These are phyloP conservation scores for Tympanuchus pallidicinctus DNA, from an alignment of 2,113 vertebrate genomes.

Conservation along the genomic window DNA sequence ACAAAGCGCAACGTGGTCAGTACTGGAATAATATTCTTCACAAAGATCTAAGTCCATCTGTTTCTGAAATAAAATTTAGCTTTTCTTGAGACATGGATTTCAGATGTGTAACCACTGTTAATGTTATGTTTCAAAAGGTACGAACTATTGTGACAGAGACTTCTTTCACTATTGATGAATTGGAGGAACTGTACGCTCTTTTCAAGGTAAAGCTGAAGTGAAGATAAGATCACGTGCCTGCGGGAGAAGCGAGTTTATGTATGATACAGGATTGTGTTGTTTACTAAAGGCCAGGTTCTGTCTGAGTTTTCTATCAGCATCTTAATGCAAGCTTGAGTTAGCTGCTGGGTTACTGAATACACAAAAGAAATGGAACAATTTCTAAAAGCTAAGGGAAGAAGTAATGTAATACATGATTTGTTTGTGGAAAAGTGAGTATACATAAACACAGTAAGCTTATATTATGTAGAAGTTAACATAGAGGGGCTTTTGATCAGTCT, in stretches of 20 bases:
- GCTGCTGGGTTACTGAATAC: not conserved
- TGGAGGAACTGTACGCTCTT: conserved; percentile 94
- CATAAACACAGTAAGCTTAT: not conserved
- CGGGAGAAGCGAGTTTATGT: not conserved
- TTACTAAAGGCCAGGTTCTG: not conserved
- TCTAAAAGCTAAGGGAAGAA: not conserved
- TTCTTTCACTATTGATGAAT: conserved; percentile 91
- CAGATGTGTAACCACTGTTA: not conserved
- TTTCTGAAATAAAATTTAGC: not conserved
- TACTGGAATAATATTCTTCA: not conserved
- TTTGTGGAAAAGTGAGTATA: not conserved
- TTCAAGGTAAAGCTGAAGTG: conserved; percentile 88
- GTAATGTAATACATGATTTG: not conserved
- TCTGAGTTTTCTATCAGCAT: not conserved
- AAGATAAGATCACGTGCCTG: not conserved
- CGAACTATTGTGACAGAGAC: conserved; percentile 96
- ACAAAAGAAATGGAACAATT: not conserved
- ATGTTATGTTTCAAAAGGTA: conserved; percentile 81
- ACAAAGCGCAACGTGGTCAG: conserved; percentile 97
- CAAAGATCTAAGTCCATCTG: not conserved
- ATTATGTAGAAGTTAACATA: not conserved
- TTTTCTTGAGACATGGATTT: not conserved
- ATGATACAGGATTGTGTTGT: not conserved
- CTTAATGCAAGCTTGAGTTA: not conserved
- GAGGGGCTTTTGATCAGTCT: not conserved